Conservation (phyloP, 2,888 invertebrate genomes). For the Yponomeuta sedellus region DNA sequence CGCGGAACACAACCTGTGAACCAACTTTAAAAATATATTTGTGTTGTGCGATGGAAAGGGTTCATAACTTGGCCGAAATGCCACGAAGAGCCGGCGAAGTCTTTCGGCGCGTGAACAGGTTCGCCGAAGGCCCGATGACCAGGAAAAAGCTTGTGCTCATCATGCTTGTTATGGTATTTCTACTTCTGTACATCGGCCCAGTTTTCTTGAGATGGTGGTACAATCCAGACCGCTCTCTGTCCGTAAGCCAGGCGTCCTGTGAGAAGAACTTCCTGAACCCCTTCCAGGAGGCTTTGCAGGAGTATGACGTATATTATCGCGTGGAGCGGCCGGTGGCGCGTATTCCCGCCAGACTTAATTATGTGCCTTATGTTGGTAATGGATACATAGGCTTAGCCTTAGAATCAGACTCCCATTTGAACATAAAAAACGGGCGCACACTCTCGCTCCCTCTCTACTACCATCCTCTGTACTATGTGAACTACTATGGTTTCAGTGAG, state of each 20-base stretch:
- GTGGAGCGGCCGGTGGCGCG: conserved; percentile 71
- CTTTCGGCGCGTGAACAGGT: conserved; percentile 59
- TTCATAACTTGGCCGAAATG: conserved; percentile 52
- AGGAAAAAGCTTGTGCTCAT: conserved; percentile 68
- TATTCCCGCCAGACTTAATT: conserved; percentile 72
- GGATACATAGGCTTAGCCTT: conserved; percentile 82
- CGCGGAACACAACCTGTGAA: not conserved
- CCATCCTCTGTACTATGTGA: conserved; percentile 79
- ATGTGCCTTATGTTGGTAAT: conserved; percentile 85
- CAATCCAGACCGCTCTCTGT: conserved; percentile 57
- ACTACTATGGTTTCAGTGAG: conserved; percentile 75
- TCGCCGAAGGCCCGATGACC: conserved; percentile 66
- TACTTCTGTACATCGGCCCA: conserved; percentile 81
- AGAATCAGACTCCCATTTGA: conserved; percentile 78
- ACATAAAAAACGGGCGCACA: conserved; percentile 81
- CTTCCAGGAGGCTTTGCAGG: conserved; percentile 76
- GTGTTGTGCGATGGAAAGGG: conserved; percentile 49
- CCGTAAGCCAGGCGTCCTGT: conserved; percentile 76
- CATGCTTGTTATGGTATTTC: conserved; percentile 71
- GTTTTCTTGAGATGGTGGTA: conserved; percentile 79
- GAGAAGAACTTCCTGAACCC: conserved; percentile 80
- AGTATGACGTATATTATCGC: conserved; percentile 81
- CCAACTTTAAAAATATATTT: not conserved
- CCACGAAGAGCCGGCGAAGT: conserved; percentile 64
- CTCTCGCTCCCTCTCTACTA: conserved; percentile 80